Evolutionary conservation across 1,140 invertebrate species (phyloP), one percentile per base, ranked within the genome.

Genomic region (Platorchestia sp.): DNA sequence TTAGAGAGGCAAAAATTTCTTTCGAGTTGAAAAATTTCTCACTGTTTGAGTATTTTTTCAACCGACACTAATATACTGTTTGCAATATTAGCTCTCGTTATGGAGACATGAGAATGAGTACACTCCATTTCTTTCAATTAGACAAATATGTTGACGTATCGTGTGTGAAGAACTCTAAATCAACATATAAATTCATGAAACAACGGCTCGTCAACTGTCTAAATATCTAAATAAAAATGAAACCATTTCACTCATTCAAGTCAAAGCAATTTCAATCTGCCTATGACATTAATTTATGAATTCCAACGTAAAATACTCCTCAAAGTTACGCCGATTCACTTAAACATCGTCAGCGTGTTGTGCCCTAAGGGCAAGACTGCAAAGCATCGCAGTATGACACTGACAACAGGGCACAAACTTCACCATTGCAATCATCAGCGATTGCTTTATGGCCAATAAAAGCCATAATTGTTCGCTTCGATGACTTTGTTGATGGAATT

Each of bases 401-500:
- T 22, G 59, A 36, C 87, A 90, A 14, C 41, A 44, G 10, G 3
- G 87, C 19, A 10, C 87, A 6, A 42, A 42, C 86, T 90, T 90
- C 87, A 90, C 87, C 41, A 41, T 90, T 42, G 41, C 5, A 90
- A 43, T 90, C 87, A 90, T 90, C 44, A 43, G 41, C 87, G 45
- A 44, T 93, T 47, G 44, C 22, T 45, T 22, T 45, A 93, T 44
- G 91, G 45, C 43, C 44, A 93, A 93, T 93, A 93, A 93, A 45
- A 93, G 43, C 7, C 19, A 44, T 47, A 93, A 93, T 93, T 93
- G 91, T 44, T 40, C 6, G 45, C 91, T 45, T 40, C 45, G 45
- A 40, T 93, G 91, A 93, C 91, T 45, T 93, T 47, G 36, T 93
- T 45, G 43, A 47, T 93, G 44, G 45, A 93, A 45, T 93, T 45